A percentile compares a stretch with the other conserved stretches of the same genome.
Evolutionary conservation across 2,797 vertebrate genomes (phyloP).

Genomic region (Thamnophis elegans): DNA sequence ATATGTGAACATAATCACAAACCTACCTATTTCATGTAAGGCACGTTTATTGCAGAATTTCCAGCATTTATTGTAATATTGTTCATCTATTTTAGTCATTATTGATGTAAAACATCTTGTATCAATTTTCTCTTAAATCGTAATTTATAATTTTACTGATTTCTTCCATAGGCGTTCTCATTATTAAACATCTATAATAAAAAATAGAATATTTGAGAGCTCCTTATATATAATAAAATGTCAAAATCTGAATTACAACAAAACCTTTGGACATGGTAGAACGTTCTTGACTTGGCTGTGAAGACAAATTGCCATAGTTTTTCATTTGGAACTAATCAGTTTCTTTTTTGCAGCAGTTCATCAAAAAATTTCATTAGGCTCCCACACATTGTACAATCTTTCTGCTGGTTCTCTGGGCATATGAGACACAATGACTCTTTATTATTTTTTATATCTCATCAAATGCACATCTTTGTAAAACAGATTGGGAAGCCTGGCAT

Average conservation of each 20-base stretch:
- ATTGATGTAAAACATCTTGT: neutral
- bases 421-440: slow-evolving; percentile 10
- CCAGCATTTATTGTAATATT: neutral
- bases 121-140: neutral
- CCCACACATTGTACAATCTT: slow-evolving; percentile 8
- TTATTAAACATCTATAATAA: neutral
- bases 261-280: neutral
- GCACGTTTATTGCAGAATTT: neutral
- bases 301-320: neutral
- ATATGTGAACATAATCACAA: neutral
- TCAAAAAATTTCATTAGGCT: slow-evolving; percentile 11
- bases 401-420: slow-evolving; percentile 7
- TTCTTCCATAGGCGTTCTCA: neutral
- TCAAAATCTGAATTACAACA: neutral
- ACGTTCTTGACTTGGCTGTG: neutral
- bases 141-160: neutral
- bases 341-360: neutral
- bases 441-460: neutral
- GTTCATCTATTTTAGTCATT: neutral
- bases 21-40: neutral
- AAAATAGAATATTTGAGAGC: neutral
- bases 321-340: neutral
- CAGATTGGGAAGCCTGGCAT: slow-evolving; percentile 16
- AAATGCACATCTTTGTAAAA: neutral
- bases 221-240: neutral